A percentile compares a stretch with the other conserved stretches of the same genome.
phyloP scores from a whole-genome alignment of 2,113 vertebrate genomes.

The Eudyptes chrysolophus region DNA sequence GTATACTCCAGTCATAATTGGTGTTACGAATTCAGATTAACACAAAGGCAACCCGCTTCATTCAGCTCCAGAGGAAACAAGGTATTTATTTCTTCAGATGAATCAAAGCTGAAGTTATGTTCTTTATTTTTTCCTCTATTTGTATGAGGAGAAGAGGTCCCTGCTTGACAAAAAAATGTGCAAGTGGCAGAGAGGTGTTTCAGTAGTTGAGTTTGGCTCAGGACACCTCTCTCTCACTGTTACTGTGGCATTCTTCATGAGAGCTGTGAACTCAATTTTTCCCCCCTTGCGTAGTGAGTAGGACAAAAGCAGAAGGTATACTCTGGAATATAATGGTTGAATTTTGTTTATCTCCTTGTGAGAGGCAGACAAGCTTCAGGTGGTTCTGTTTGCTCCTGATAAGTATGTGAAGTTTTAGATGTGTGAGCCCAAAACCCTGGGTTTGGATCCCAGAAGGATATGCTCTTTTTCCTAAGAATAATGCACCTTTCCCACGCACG shows the following conservation, averaged over 20 bases:
- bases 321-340: background rate
- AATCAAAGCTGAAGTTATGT: background rate
- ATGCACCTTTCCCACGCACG: fast-evolving
- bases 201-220: background rate
- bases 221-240: background rate
- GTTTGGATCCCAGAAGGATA: background rate
- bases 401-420: background rate
- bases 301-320: background rate
- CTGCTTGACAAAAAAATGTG: background rate
- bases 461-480: background rate
- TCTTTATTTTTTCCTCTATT: background rate
- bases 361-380: background rate
- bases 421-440: background rate
- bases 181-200: background rate
- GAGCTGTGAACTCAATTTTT: background rate
- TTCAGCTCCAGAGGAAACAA: background rate
- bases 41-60: background rate
- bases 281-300: fast-evolving
- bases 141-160: background rate
- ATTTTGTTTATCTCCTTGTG: background rate
- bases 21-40: background rate
- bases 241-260: background rate
- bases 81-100: background rate
- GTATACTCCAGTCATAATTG: background rate
- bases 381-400: conserved; percentile 13